Conservation (phyloP, 2,888 invertebrate species). For the Tetragonula carbonaria region DNA sequence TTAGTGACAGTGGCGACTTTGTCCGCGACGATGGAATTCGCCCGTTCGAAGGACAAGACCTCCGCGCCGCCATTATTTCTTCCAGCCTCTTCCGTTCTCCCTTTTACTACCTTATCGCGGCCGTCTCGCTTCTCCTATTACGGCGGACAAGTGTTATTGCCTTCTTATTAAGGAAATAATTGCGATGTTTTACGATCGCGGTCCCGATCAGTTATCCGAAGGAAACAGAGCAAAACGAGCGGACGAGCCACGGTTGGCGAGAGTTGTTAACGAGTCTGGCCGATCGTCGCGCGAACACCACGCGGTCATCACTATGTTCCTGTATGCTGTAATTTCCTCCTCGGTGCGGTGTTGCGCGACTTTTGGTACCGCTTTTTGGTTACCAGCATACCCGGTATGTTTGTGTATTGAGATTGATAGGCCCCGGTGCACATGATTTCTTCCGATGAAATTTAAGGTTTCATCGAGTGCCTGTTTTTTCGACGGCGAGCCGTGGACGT, state of each 20-base stretch:
- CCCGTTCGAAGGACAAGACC: slow-evolving; percentile 12
- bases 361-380: slow-evolving; percentile 6
- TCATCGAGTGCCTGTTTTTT: background rate
- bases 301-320: slow-evolving; percentile 3
- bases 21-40: slow-evolving; percentile 30
- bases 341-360: background rate
- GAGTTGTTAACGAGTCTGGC: slow-evolving; percentile 30
- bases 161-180: slow-evolving; percentile 63
- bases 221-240: slow-evolving; percentile 37
- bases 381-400: background rate
- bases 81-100: slow-evolving; percentile 6
- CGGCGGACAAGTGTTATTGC: slow-evolving; percentile 49
- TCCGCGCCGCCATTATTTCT: slow-evolving; percentile 33
- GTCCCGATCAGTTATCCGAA: slow-evolving; percentile 55
- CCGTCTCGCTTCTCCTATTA: slow-evolving; percentile 49
- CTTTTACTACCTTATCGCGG: slow-evolving; percentile 20
- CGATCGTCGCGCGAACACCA: slow-evolving; percentile 24
- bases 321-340: slow-evolving; percentile 14
- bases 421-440: background rate
- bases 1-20: slow-evolving; percentile 40
- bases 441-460: background rate
- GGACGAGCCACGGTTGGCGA: background rate
- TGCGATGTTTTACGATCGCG: slow-evolving; percentile 40
- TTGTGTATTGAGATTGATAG: background rate
- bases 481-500: background rate